Evolutionary conservation across 2,888 invertebrate species (phyloP).

Genomic region (Amphipyra tragopoginis): DNA sequence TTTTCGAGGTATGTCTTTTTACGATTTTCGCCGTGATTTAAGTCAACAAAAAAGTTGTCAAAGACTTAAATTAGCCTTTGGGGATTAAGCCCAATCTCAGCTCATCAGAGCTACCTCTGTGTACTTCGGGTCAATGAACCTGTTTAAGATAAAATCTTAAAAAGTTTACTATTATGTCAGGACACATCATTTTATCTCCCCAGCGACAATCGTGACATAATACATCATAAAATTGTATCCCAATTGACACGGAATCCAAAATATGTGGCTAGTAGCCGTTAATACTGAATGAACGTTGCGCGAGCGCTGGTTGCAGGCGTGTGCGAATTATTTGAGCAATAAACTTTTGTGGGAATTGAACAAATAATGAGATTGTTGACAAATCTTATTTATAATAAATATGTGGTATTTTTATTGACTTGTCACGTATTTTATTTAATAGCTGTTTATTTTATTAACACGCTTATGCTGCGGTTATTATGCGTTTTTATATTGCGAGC

Average conservation of each 20-base stretch:
- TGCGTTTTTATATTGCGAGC: no score
- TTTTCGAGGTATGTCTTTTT: no score
- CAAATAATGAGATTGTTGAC: slow-evolving; percentile 21
- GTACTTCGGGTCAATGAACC: no score
- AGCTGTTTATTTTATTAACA: no score
- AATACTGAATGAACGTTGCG: slow-evolving; percentile 33
- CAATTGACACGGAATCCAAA: slow-evolving; percentile 35
- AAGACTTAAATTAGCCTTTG: no score
- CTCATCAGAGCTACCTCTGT: no score
- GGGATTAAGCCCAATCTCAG: no score
- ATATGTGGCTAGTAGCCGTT: slow-evolving; percentile 22
- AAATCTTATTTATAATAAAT: slow-evolving; percentile 7
- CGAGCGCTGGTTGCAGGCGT: slow-evolving; percentile 4
- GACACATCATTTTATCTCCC: no score
- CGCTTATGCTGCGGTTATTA: no score
- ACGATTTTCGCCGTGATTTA: no score
- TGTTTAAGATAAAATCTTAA: no score
- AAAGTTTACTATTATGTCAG: background rate
- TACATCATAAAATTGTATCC: slow-evolving; percentile 19
- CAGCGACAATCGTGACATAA: slow-evolving; percentile 10
- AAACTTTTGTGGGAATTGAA: slow-evolving; percentile 12
- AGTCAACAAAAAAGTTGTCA: no score
- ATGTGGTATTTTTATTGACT: slow-evolving; percentile 9
- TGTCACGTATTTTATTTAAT: background rate
- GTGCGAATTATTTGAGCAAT: slow-evolving; percentile 35